A percentile compares a stretch with the other conserved stretches of the same genome.
Evolutionary conservation across 2,888 invertebrate genomes (phyloP).

Genomic region (Pherbina coryleti): DNA sequence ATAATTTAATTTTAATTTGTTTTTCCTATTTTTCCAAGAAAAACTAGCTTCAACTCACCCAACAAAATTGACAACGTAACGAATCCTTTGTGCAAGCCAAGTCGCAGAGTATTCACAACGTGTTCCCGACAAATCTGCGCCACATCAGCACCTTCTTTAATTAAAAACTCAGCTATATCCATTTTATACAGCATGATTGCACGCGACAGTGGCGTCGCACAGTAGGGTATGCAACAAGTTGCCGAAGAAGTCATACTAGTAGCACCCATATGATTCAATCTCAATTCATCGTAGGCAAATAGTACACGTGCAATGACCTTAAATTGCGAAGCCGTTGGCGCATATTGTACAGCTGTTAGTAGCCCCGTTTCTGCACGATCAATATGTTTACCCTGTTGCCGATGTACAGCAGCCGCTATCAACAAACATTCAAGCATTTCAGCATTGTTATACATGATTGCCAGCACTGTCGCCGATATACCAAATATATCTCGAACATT

Average conservation of each 20-base stretch:
- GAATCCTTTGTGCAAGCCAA: slow-evolving; percentile 51
- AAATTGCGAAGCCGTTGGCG: slow-evolving; percentile 56
- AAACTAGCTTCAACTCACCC: slow-evolving; percentile 53
- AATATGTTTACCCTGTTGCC: slow-evolving; percentile 43
- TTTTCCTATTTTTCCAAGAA: no score
- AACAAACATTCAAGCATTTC: slow-evolving; percentile 74
- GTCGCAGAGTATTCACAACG: slow-evolving; percentile 59
- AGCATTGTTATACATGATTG: slow-evolving; percentile 77
- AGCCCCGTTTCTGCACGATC: slow-evolving; percentile 61
- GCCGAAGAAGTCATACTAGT: slow-evolving; percentile 38
- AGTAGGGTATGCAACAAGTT: slow-evolving; percentile 72
- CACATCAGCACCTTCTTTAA: slow-evolving; percentile 65
- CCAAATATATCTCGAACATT: slow-evolving; percentile 69
- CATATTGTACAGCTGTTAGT: slow-evolving; percentile 62
- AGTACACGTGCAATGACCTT: slow-evolving; percentile 59
- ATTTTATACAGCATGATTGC: slow-evolving; percentile 70
- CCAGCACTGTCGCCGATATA: slow-evolving; percentile 79
- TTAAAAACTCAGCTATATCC: slow-evolving; percentile 63
- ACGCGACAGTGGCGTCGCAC: slow-evolving; percentile 78
- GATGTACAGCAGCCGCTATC: slow-evolving; percentile 58
- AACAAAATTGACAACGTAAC: slow-evolving; percentile 60
- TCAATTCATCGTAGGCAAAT: slow-evolving; percentile 69
- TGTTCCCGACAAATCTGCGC: slow-evolving; percentile 59
- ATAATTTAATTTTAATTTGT: not conserved
- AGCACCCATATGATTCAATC: slow-evolving; percentile 12